Evolutionary conservation across 2,113 vertebrate genomes (phyloP), one percentile per base, ranked within the genome.

Genomic region (Machaerirhynchus nigripectus): DNA sequence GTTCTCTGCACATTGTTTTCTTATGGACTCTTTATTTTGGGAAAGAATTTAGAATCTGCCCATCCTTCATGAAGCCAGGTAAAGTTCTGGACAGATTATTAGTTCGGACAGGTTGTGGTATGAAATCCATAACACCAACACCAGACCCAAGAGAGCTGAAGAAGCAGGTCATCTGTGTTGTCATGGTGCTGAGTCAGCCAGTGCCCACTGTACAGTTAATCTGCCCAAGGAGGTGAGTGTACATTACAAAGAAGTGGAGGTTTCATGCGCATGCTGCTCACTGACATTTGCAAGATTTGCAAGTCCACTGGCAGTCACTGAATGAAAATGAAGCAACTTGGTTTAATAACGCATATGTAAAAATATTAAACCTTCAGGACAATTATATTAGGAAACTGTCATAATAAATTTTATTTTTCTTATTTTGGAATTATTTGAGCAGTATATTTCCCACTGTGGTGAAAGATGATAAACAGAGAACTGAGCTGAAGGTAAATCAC

Each of bases 401-500:
- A n/a, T 26, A 8, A 82, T 89, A 8, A 71, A 50, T 95, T 84
- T 93, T 55, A 86, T 84, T 94, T 92, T 84, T 91, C 46, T 91
- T 71, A 47, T 44, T 87, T 74, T 80, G 35, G 12, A 42, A 65
- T 59, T 85, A n/a, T 90, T 89, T 82, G 76, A 60, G 59, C 22
- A 83, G 11, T 44, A 2, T 63, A 59, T 91, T 91, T 90, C 33
- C 30, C 27, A 70, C 35, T 5, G 3, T 40, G 73, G 40, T 55
- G 68, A 76, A 91, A 87, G 74, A 76, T 73, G 63, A 83, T 69
- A 40, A 95, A 68, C 52, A 76, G 63, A 71, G 26, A 92, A 83
- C 57, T 57, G 55, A 95, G 35, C 57, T 95, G 91, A 88, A 67
- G 33, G 13, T 74, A 88, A 93, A 88, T 74, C n/a, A 84, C n/a